phyloP scores from a whole-genome alignment of 2,888 invertebrate species.

The Apamea monoglypha region DNA sequence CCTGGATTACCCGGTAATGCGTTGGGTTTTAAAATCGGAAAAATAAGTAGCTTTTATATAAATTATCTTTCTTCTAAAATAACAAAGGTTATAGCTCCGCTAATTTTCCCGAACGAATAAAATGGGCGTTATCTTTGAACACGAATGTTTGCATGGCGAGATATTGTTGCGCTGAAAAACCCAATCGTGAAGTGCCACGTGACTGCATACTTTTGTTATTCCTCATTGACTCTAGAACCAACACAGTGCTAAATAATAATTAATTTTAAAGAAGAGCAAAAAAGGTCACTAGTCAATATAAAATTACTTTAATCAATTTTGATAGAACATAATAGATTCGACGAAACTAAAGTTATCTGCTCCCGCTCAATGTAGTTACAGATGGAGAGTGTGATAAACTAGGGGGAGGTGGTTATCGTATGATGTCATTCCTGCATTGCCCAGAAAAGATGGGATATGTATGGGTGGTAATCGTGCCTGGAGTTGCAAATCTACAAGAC shows the following conservation, averaged over 20 bases:
- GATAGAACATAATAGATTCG: not conserved
- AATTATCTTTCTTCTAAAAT: not conserved
- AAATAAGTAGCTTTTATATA: not conserved
- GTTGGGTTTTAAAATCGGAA: not conserved
- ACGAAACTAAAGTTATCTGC: not conserved
- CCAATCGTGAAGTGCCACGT: not conserved
- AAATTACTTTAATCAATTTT: not conserved
- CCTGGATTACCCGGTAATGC: not conserved
- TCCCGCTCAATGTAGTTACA: not conserved
- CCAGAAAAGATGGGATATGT: not conserved
- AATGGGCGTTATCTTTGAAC: not conserved
- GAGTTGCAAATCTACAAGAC: not conserved
- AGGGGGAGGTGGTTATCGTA: not conserved
- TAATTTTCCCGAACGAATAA: conserved; percentile 11
- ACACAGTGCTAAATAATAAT: not conserved
- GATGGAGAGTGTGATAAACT: not conserved
- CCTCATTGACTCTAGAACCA: not conserved
- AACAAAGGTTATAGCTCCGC: not conserved
- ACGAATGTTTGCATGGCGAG: conserved; percentile 5
- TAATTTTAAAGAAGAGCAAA: not conserved
- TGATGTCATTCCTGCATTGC: not conserved
- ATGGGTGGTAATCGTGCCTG: not conserved
- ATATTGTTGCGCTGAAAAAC: conserved; percentile 21
- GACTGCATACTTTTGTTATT: not conserved
- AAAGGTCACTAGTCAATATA: not conserved